These are phyloP conservation scores for Pseudochirops cupreus DNA, from an alignment of 2,797 vertebrate species.

Conservation along the genomic window DNA sequence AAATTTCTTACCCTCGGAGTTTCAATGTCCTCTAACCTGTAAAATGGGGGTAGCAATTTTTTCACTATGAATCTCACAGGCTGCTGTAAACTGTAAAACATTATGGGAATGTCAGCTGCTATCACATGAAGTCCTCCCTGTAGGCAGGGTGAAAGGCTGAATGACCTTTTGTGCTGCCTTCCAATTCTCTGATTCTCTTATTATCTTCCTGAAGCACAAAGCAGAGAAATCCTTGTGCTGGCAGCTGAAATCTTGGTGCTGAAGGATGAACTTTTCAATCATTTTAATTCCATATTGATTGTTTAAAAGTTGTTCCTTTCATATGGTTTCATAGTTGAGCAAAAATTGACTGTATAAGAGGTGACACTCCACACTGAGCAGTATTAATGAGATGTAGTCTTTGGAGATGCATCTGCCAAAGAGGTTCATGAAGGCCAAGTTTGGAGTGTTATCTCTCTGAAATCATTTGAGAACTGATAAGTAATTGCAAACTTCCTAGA, in stretches of 20 bases:
- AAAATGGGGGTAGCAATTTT: neutral
- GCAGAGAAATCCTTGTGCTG: neutral
- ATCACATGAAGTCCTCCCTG: neutral
- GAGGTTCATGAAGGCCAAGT: rapidly evolving
- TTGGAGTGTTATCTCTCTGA: neutral
- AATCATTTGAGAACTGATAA: neutral
- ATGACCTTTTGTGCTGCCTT: neutral
- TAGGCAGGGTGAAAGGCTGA: neutral
- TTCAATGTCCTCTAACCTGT: neutral
- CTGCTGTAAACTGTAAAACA: neutral
- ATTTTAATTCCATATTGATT: conserved; percentile 1
- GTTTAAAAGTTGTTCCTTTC: conserved; percentile 18
- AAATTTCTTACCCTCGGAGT: neutral
- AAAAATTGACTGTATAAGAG: rapidly evolving
- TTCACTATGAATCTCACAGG: neutral
- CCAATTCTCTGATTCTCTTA: neutral
- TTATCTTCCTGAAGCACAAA: neutral
- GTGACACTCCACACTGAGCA: rapidly evolving
- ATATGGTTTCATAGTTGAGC: rapidly evolving
- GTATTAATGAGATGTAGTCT: neutral
- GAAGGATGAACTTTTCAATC: conserved; percentile 7
- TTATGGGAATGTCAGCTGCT: neutral
- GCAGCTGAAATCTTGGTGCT: neutral
- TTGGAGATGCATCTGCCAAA: neutral
- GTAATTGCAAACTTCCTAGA: rapidly evolving